These are phyloP conservation scores for Omphaloscelis lunosa DNA, from an alignment of 2,888 invertebrate genomes.

Conservation along the genomic window DNA sequence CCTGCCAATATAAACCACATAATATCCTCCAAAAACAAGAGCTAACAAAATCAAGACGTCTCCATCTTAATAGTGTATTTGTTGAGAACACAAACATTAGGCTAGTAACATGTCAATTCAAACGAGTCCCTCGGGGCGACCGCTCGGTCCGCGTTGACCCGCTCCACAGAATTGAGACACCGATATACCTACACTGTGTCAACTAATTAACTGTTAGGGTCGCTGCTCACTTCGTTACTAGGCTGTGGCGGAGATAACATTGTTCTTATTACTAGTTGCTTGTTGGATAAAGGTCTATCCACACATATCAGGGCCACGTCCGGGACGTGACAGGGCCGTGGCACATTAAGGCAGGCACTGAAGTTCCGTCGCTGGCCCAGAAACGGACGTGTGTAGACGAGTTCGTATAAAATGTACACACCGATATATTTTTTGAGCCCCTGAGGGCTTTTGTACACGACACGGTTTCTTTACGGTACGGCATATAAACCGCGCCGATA, in stretches of 20 bases:
- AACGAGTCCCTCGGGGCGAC: constrained; percentile 53
- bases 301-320: neutral
- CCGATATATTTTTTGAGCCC: no score
- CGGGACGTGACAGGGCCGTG: no score
- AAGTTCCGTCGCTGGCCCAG: neutral
- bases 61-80: constrained; percentile 35
- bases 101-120: constrained; percentile 56
- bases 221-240: constrained; percentile 35
- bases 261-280: neutral
- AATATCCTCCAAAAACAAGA: neutral
- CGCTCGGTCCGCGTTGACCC: constrained; percentile 41
- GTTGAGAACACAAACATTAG: constrained; percentile 34
- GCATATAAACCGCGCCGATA: no score
- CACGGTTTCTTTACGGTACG: no score
- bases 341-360: neutral
- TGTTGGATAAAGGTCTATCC: neutral
- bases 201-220: constrained; percentile 58
- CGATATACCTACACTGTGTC: constrained; percentile 53
- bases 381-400: no score
- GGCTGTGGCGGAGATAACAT: constrained; percentile 17
- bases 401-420: no score
- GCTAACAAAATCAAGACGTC: constrained; percentile 20
- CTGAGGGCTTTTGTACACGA: no score
- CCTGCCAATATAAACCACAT: neutral
- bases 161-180: constrained; percentile 52